Base-by-base conservation (phyloP, 2,797 vertebrate genomes). In the Arnoldichthys spilopterus region DNA sequence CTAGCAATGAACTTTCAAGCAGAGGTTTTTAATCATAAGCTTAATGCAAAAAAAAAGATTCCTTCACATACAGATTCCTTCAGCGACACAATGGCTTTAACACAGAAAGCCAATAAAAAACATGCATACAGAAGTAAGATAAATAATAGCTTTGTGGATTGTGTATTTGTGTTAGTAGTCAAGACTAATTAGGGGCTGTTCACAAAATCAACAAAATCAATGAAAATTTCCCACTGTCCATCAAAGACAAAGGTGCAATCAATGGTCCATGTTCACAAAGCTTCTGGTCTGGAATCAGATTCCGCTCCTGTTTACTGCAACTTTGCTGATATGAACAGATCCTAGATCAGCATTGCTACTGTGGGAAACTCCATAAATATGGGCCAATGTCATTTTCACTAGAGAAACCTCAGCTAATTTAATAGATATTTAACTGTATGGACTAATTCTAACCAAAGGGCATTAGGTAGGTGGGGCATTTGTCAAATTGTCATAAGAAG, bases 201-300 rank as follows among this genome's bases (percentile, higher is more conserved):
- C 16, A 69, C 22, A 67, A 15, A 43, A 64, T 71, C 71, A 66
- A 71, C 26, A 63, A 45, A 12, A 80, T 66, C 54, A 32, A 56
- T 71, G 9, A 32, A 37, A 22, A 66, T 58, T 70, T 63, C 69
- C 37, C 15, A 24, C 24, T 53, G 49, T 70, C 51, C 51, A 72
- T 78, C 51, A 67, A 30, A 34, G 22, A 4, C 66, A 76, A 76
- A 51, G 59, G 32, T 34, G n/a, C 61, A 76, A 66, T 63, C 72
- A 61, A 37, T 37, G 34, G 34, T 12, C 43, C 43, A 45, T 11
- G 43, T 45, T 45, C 43, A 45, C 43, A 12, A 45, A 45, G 43
- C 43, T 45, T 45, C 43, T 45, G 43, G 13, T 45, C 7, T 11
- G 13, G 43, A 45, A 45, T 45, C 43, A 45, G 43, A 12, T 8